Base-by-base conservation (phyloP, 2,888 invertebrate genomes). In the Meganola albula region DNA sequence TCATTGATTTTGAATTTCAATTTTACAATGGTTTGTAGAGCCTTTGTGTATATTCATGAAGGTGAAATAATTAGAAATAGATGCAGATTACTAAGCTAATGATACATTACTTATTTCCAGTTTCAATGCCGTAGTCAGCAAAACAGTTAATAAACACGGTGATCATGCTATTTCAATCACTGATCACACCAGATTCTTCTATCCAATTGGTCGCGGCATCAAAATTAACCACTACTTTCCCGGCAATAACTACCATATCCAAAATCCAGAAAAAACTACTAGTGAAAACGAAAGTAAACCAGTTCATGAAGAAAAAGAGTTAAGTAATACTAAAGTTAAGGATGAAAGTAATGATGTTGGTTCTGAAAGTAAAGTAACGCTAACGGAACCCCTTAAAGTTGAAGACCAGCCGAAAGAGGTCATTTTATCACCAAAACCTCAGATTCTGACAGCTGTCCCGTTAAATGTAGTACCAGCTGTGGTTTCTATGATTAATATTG, bases 121-220 rank as follows among this genome's bases (percentile, higher is more conserved):
- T 25, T 89, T 89, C 47, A 89, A 88, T 50, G 89, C 89, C 3
- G 68, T 89, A 10, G 88, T 89, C 4, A 88, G 86, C 51, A 88
- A 87, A 49, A 69, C 65, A 8, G 46, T 77, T 0, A 69, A 75
- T 34, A 82, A 75, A 36, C 84, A 85, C 31, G 79, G 80, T 10
- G 68, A 73, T 25, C 57, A 79, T 31, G 83, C 84, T 1, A 68
- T 58, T 34, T 85, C 85, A 1, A 44, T 63, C 4, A 63, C 70
- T 28, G 80, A 64, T 2, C 77, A 79, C 22, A 71, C 74, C 1
- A 71, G 75, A 34, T 69, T 75, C 33, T 84, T 75, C 37, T 60
- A 64, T 25, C 80, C 79, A 0, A 40, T 69, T 3, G 74, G 74
- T 4, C 64, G 73, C 11, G 76, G 74, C 2, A 48, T 84, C 14